A percentile compares a stretch with the other conserved stretches of the same genome.
These are phyloP conservation scores for Orius insidiosus DNA, from an alignment of 1,140 invertebrate genomes.

Conservation along the genomic window DNA sequence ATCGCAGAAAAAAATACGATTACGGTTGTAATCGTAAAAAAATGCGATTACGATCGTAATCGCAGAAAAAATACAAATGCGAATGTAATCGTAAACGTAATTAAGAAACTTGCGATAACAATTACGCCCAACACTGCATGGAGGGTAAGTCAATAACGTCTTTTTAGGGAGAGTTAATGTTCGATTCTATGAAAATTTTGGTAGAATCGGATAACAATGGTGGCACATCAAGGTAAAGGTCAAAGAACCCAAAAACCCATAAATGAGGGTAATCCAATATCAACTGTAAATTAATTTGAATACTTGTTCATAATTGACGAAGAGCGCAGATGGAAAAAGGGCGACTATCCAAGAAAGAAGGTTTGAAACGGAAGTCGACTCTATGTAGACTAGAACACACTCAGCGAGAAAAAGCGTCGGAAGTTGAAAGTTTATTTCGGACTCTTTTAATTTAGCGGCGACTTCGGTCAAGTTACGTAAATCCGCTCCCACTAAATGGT, in stretches of 20 bases:
- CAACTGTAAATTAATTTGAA: neutral
- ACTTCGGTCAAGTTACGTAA: slow-evolving; percentile 64
- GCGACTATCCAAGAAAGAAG: slow-evolving; percentile 59
- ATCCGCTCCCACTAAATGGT: slow-evolving; percentile 81
- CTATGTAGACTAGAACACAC: slow-evolving; percentile 93
- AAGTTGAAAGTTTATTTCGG: slow-evolving; percentile 49
- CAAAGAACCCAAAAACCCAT: no score
- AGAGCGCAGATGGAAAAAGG: slow-evolving; percentile 58
- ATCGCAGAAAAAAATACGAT: no score
- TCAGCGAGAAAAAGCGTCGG: slow-evolving; percentile 88
- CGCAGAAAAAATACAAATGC: no score
- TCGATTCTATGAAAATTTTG: neutral
- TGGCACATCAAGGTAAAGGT: no score
- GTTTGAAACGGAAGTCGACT: slow-evolving; percentile 49
- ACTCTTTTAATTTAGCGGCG: slow-evolving; percentile 55
- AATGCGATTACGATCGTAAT: no score
- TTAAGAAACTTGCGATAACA: no score
- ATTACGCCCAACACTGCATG: no score
- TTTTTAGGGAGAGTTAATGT: no score
- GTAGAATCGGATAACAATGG: neutral
- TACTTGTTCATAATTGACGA: slow-evolving; percentile 88
- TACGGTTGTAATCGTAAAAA: no score
- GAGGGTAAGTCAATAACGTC: neutral
- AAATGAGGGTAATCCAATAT: neutral
- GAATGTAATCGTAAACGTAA: no score